Evolutionary conservation across 2,113 vertebrate species (phyloP).

Genomic region (Chaetura pelagica): DNA sequence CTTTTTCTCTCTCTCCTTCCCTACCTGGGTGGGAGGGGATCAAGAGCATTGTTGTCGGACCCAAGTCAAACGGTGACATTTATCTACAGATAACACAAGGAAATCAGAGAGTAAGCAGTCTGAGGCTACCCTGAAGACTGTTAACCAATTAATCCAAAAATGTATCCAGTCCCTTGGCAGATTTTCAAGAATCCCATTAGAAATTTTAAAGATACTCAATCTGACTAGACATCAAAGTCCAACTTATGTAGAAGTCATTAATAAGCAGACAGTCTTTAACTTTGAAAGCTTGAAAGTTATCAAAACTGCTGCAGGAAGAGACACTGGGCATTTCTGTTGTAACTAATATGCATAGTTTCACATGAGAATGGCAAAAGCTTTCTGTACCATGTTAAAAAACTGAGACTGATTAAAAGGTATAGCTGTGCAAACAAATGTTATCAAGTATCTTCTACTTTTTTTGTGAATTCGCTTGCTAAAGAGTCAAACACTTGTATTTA

Average conservation of each 20-base stretch:
- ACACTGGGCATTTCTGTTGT: neutral
- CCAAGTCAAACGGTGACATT: neutral
- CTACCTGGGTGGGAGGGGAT: too few relatives aligned
- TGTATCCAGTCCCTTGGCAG: constrained; percentile 9
- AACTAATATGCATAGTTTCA: neutral
- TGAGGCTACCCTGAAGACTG: constrained; percentile 20
- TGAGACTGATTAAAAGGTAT: neutral
- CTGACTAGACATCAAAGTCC: neutral
- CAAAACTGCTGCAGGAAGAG: neutral
- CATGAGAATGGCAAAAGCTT: neutral
- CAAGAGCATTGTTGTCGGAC: too few relatives aligned
- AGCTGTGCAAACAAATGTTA: neutral
- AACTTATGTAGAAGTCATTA: neutral
- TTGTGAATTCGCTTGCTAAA: neutral
- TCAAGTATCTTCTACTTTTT: neutral
- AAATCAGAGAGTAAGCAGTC: constrained; percentile 59
- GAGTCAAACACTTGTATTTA: neutral
- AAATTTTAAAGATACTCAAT: constrained; percentile 42
- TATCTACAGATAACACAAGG: constrained; percentile 38
- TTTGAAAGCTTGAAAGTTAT: neutral
- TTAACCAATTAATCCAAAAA: constrained; percentile 59
- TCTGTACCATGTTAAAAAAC: neutral
- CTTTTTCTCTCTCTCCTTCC: too few relatives aligned
- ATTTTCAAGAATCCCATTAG: constrained; percentile 59
- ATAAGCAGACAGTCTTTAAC: constrained; percentile 1